Evolutionary conservation across 2,797 vertebrate genomes (phyloP), one percentile per base, ranked within the genome.

Genomic region (Argentina silus): DNA sequence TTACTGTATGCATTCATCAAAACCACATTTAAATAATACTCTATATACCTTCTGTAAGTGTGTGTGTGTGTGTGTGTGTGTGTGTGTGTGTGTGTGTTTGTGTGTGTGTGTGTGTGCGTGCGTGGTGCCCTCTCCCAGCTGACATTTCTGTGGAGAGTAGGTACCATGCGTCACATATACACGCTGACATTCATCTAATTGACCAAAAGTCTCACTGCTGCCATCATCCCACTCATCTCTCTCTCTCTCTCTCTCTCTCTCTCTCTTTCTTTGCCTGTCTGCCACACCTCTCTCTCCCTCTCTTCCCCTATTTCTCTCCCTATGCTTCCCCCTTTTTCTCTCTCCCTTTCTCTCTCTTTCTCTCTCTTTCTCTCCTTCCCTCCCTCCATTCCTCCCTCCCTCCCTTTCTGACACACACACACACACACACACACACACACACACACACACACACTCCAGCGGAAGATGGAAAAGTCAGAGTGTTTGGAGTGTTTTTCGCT

Each of bases 161-260:
- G 74, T 78, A 78, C 72, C 56, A 57, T 17, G 56, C 56, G 56
- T 15, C 56, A 42, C 45, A 72, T 19, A 73, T 77, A 63, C 77
- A 79, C 57, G 70, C 75, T 87, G 87, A 87, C 89, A 88, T 92
- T 91, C 83, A 86, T 77, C 80, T 92, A 91, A 91, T 91, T 92
- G 88, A 85, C n/a, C n/a, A n/a, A n/a, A n/a, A n/a, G n/a, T n/a
- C n/a, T n/a, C n/a, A n/a, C n/a, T n/a, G n/a, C n/a, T n/a, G n/a
- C n/a, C n/a, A n/a, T n/a, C n/a, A n/a, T n/a, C n/a, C n/a, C n/a
- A n/a, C n/a, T n/a, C n/a, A n/a, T n/a, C n/a, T n/a, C n/a, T n/a
- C n/a, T n/a, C n/a, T 27, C 60, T 43, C 23, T 43, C 23, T 42
- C 60, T 8, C 23, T 42, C 60, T 19, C 27, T 44, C 27, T 44